phyloP scores from a whole-genome alignment of 1,140 invertebrate genomes.

The Scaptodrosophila lebanonensis region DNA sequence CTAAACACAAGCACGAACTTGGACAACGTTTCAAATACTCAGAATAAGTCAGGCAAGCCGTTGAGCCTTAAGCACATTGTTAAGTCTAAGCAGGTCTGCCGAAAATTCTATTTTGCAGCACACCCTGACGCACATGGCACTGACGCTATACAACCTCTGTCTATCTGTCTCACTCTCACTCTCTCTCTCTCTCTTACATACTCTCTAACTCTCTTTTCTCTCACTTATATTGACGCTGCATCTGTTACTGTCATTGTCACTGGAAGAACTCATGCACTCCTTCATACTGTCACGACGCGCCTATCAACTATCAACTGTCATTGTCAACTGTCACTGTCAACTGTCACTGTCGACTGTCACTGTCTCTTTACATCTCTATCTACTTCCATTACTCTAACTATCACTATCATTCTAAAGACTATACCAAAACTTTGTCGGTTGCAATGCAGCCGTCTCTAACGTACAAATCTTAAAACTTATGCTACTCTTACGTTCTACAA shows the following conservation, averaged over 20 bases:
- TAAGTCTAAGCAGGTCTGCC: constrained; percentile 42
- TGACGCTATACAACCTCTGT: constrained; percentile 1
- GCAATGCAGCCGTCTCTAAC: constrained; percentile 51
- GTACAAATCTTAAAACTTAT: constrained; percentile 49
- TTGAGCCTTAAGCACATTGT: constrained; percentile 61
- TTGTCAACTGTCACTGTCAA: constrained; percentile 12
- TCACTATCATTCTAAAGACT: constrained; percentile 38
- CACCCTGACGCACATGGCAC: constrained; percentile 9
- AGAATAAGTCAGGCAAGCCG: constrained; percentile 40
- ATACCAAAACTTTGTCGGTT: constrained; percentile 62
- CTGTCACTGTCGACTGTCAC: constrained; percentile 14
- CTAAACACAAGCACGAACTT: constrained; percentile 23
- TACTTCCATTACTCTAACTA: not conserved
- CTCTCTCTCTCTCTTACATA: constrained; percentile 35
- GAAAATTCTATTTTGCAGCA: constrained; percentile 20
- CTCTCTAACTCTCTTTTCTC: constrained; percentile 3
- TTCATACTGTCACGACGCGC: constrained; percentile 15
- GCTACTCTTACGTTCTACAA: constrained; percentile 12
- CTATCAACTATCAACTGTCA: too few species aligned
- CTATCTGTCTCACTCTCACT: constrained; percentile 15
- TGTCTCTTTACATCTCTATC: constrained; percentile 14
- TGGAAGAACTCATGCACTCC: constrained; percentile 20
- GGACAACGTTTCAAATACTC: constrained; percentile 61
- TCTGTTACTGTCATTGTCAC: constrained; percentile 7
- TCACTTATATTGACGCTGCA: constrained; percentile 10